Evolutionary conservation across 1,140 invertebrate species (phyloP).

Genomic region (Palaemon carinicauda): DNA sequence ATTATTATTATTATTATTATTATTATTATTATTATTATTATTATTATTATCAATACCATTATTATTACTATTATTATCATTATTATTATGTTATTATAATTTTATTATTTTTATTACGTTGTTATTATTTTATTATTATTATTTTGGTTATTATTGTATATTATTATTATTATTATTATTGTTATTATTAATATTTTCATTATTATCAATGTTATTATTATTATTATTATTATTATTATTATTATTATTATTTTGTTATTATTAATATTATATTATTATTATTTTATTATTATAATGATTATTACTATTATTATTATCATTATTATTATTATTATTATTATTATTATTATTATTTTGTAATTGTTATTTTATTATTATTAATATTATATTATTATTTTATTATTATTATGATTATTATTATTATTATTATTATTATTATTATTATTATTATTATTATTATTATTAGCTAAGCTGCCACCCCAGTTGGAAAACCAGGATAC

Average conservation of each 20-base stretch:
- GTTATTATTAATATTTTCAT: background rate
- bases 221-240: conserved; percentile 2
- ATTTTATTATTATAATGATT: background rate
- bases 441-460: background rate
- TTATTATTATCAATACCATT: background rate
- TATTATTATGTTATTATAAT: background rate
- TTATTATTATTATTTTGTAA: background rate
- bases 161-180: background rate
- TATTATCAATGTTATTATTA: background rate
- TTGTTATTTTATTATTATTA: background rate
- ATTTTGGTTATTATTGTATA: no score
- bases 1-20: background rate
- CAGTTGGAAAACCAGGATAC: no score
- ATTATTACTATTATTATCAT: background rate
- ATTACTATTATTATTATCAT: background rate
- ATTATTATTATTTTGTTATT: background rate
- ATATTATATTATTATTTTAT: background rate
- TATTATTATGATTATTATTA: background rate
- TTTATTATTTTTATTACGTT: background rate
- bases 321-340: background rate
- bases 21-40: no score
- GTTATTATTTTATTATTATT: no score
- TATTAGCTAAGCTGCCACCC: no score
- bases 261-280: background rate
- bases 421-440: background rate